Evolutionary conservation across 2,888 invertebrate genomes (phyloP), one percentile per base, ranked within the genome.

Genomic region (Theristus sp.): DNA sequence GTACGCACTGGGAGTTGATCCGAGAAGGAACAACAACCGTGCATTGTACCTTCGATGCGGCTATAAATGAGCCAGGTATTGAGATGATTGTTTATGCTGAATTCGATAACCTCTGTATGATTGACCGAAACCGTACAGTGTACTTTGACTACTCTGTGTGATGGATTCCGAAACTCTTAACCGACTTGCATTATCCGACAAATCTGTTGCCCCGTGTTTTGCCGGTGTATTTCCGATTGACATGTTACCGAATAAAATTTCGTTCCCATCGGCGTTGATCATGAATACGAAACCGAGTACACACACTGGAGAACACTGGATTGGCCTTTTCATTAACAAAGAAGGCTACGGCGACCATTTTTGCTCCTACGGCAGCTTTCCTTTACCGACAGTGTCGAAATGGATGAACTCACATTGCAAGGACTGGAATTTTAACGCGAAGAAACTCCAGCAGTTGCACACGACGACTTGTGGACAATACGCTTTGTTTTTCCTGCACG

Each of bases 1-100:
- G 22, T 24, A 29, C 10, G 2, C 27, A 52, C 31, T 59, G 59
- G 59, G 59, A 59, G 29, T 31, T 53, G 28, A 29, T 53, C 10
- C 6, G 29, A n/a, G 59, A 59, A 30, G 52, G 53, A 10, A 20
- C 59, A 53, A 47, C 28, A 2, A 27, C 27, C 20, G 29, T 58
- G 6, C 27, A 47, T 13, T 25, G n/a, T 17, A 24, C 20, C 2
- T 58, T 58, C 30, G n/a, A 3, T 25, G 29, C 6, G 22, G 53
- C 52, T 27, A 47, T 59, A 13, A 25, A 52, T 6, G 53, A 49
- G 13, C n/a, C 49, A n/a, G 59, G 59, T 24, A 17, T 29, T 24
- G 54, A 59, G 29, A 24, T 52, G 53, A 59, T 59, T 27, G 27
- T 52, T 28, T 53, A 53, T 30, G 59, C 30, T 27, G 59, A 59